phyloP scores from a whole-genome alignment of 2,797 vertebrate species.

The Cyclura pinguis region DNA sequence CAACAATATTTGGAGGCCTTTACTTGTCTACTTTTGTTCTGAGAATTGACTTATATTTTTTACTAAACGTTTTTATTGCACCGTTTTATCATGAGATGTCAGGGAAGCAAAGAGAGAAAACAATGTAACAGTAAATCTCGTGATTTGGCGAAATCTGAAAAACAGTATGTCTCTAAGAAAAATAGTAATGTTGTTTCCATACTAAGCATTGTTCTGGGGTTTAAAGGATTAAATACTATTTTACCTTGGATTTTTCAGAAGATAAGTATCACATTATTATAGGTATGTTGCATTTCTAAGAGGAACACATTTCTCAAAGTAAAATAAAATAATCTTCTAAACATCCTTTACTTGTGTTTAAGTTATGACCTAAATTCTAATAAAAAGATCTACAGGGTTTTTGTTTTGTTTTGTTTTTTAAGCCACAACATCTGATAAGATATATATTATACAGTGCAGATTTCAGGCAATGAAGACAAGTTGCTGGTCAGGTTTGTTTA shows the following conservation, averaged over 20 bases:
- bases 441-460: slow-evolving; percentile 13
- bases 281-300: neutral
- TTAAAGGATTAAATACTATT: neutral
- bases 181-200: neutral
- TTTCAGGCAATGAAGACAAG: neutral
- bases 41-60: neutral
- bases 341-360: slow-evolving; percentile 15
- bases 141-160: neutral
- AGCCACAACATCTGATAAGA: neutral
- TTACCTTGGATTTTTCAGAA: neutral
- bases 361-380: neutral
- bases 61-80: too few species aligned
- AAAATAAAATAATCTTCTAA: neutral
- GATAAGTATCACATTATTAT: neutral
- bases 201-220: neutral
- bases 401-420: neutral
- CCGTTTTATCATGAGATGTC: too few species aligned
- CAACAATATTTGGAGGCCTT: too few species aligned
- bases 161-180: neutral
- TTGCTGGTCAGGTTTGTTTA: neutral
- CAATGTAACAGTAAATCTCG: neutral
- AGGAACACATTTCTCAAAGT: neutral
- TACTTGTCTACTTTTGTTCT: neutral
- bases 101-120: too few species aligned
- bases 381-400: neutral